Evolutionary conservation across 2,888 invertebrate species (phyloP).

Genomic region (Laothoe populi): DNA sequence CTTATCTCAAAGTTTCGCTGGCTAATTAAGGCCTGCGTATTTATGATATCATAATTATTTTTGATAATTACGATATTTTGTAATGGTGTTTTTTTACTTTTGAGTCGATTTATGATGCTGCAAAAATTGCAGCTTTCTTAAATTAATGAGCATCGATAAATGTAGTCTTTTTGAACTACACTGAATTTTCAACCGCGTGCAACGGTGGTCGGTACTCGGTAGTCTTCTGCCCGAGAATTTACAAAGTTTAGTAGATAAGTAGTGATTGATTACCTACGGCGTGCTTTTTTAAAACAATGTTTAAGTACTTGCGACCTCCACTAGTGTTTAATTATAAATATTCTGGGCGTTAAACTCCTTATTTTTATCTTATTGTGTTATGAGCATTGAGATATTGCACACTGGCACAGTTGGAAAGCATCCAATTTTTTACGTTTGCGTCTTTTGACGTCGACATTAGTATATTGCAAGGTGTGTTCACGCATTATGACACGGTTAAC

Average conservation of each 20-base stretch:
- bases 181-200: too few relatives aligned
- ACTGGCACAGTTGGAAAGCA: slow-evolving; percentile 49
- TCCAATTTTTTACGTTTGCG: slow-evolving; percentile 50
- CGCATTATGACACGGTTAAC: not conserved
- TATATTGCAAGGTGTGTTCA: slow-evolving; percentile 7
- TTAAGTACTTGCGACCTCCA: slow-evolving; percentile 9
- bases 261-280: not conserved
- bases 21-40: not conserved
- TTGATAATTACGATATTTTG: not conserved
- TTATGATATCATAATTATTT: not conserved
- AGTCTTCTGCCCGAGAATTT: too few relatives aligned
- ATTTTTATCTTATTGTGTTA: slow-evolving; percentile 10
- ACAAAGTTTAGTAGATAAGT: too few relatives aligned
- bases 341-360: slow-evolving; percentile 4
- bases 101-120: not conserved
- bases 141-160: too few relatives aligned
- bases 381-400: slow-evolving; percentile 16
- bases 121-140: not conserved
- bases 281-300: not conserved
- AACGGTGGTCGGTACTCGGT: too few relatives aligned
- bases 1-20: not conserved
- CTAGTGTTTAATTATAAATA: slow-evolving; percentile 4
- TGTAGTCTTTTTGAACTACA: too few relatives aligned
- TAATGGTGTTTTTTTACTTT: not conserved
- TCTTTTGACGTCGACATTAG: slow-evolving; percentile 36